phyloP scores from a whole-genome alignment of 2,888 invertebrate genomes.

The Lobophora halterata region DNA sequence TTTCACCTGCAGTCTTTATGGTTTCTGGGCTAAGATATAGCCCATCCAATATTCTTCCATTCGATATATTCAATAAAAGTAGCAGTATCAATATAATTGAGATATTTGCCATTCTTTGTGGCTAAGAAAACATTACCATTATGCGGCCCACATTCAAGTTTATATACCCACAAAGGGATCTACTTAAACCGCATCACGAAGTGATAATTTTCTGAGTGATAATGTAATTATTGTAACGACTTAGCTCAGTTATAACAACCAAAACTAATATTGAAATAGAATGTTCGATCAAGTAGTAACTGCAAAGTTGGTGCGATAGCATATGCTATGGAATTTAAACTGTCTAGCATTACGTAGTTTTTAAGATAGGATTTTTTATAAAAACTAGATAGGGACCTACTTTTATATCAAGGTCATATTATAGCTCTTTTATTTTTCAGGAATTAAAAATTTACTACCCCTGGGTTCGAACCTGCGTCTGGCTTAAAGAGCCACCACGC shows the following conservation, averaged over 20 bases:
- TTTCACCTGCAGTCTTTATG: constrained; percentile 46
- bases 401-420: no score
- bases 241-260: constrained; percentile 12
- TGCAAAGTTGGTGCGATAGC: no score
- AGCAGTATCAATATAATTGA: constrained; percentile 40
- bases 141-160: constrained; percentile 11
- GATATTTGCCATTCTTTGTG: constrained; percentile 48
- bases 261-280: constrained; percentile 22
- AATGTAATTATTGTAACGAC: background rate
- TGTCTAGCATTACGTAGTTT: no score
- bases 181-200: constrained; percentile 13
- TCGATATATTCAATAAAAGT: constrained; percentile 35
- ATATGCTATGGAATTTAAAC: no score
- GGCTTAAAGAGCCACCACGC: no score
- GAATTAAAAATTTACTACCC: no score
- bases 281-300: constrained; percentile 4
- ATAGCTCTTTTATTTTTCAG: no score
- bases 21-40: constrained; percentile 54
- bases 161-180: constrained; percentile 14
- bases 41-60: constrained; percentile 43
- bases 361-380: no score
- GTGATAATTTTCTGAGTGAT: constrained; percentile 35
- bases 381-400: no score
- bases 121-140: constrained; percentile 22
- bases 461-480: no score